Conservation (phyloP, 2,113 vertebrate genomes). For the Pleuronectes platessa region DNA sequence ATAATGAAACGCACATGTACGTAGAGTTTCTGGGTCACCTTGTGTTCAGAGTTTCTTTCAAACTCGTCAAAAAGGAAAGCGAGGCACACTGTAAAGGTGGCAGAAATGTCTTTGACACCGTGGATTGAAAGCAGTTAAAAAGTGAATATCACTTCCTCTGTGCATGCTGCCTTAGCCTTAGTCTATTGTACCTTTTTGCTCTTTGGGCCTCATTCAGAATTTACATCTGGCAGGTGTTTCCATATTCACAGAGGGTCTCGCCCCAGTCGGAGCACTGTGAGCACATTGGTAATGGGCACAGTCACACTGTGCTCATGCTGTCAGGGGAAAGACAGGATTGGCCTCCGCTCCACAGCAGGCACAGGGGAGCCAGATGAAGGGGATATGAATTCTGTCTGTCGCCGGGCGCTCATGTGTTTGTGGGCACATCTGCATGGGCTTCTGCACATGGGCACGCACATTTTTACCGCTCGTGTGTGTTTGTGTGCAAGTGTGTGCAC, state of each 20-base stretch:
- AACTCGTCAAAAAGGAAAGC: constrained; percentile 35
- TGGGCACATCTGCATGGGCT: constrained; percentile 41
- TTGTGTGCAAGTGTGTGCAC: constrained; percentile 49
- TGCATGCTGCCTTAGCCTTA: not conserved
- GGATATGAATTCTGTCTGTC: constrained; percentile 33
- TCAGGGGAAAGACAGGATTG: constrained; percentile 44
- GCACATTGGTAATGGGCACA: constrained; percentile 43
- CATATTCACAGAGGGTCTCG: constrained; percentile 60
- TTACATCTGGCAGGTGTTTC: constrained; percentile 61
- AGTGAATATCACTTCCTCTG: constrained; percentile 15
- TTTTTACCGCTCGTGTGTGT: constrained; percentile 43
- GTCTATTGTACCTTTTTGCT: constrained; percentile 49
- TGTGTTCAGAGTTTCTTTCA: constrained; percentile 26
- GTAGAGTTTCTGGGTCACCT: constrained; percentile 40
- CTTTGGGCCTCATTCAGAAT: constrained; percentile 52
- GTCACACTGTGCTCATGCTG: constrained; percentile 32
- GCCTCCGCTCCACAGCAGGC: constrained; percentile 36
- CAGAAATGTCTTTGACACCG: not conserved
- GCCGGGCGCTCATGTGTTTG: not conserved
- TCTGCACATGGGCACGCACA: constrained; percentile 21
- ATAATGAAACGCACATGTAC: constrained; percentile 5
- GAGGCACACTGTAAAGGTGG: not conserved
- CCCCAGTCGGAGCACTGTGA: constrained; percentile 45
- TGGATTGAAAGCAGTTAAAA: constrained; percentile 19
- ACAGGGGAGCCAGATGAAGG: constrained; percentile 71